These are phyloP conservation scores for Gyps fulvus DNA, from an alignment of 2,113 vertebrate genomes.

Conservation along the genomic window DNA sequence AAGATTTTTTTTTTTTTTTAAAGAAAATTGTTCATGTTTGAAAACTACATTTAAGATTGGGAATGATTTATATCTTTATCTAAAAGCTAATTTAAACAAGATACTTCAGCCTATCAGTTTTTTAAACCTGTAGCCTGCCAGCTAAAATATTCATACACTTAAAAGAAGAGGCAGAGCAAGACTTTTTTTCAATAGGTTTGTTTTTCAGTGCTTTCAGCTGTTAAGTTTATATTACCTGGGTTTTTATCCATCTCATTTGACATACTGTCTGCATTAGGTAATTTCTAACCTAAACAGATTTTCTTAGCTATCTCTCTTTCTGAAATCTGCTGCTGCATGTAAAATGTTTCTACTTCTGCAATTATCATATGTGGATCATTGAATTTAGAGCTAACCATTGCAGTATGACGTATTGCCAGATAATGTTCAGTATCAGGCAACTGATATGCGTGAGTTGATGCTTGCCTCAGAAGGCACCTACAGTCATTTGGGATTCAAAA, in stretches of 20 bases:
- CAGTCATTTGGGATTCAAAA: neutral
- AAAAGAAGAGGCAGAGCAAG: neutral
- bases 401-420: neutral
- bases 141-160: neutral
- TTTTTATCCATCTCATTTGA: neutral
- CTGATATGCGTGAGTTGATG: rapidly evolving
- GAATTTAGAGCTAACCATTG: neutral
- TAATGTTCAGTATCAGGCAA: neutral
- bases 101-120: neutral
- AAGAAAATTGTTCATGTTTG: neutral
- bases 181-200: neutral
- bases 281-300: neutral
- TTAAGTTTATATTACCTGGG: neutral
- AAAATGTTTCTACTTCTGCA: neutral
- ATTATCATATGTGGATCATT: neutral
- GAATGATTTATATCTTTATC: neutral
- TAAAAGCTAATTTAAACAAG: neutral
- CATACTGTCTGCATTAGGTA: neutral
- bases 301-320: neutral
- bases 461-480: neutral
- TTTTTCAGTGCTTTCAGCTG: neutral
- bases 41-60: neutral
- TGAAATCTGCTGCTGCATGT: neutral
- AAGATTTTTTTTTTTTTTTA: neutral
- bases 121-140: neutral